A percentile compares a stretch with the other conserved stretches of the same genome.
These are phyloP conservation scores for Orientallactaga bullata DNA, from an alignment of 2,113 vertebrate species.

Conservation along the genomic window DNA sequence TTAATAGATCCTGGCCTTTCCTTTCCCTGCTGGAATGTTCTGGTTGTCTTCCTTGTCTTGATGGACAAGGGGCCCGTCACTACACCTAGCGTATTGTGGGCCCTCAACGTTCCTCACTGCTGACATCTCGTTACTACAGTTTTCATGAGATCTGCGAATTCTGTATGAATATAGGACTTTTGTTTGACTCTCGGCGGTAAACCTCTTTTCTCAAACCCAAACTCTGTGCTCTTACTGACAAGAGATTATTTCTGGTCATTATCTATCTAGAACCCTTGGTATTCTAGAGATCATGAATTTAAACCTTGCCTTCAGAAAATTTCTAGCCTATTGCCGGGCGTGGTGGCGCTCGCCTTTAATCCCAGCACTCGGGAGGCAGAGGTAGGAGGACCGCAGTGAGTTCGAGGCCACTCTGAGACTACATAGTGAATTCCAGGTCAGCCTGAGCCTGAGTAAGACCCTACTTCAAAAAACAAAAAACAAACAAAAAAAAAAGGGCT, in stretches of 20 bases:
- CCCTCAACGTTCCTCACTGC: not conserved
- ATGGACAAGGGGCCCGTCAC: not conserved
- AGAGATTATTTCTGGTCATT: conserved; percentile 28
- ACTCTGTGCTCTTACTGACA: conserved; percentile 21
- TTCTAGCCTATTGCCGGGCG: not conserved
- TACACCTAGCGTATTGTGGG: not conserved
- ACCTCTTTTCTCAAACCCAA: conserved; percentile 5
- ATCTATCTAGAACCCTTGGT: not conserved
- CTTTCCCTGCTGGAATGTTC: not conserved
- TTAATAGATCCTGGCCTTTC: conserved; percentile 49
- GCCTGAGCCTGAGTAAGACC: too few species aligned
- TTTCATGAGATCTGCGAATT: conserved; percentile 26
- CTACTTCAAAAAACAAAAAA: too few species aligned
- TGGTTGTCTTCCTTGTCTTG: not conserved
- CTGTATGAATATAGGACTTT: not conserved
- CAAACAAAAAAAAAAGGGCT: too few species aligned
- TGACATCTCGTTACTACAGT: not conserved
- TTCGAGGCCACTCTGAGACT: too few species aligned
- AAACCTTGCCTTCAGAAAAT: conserved; percentile 26
- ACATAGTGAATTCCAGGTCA: too few species aligned
- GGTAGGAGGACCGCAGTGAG: too few species aligned
- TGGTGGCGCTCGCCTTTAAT: too few species aligned
- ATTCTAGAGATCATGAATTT: conserved; percentile 22
- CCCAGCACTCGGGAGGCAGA: too few species aligned
- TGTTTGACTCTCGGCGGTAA: conserved; percentile 7